A percentile compares a stretch with the other conserved stretches of the same genome.
These are phyloP conservation scores for Microcebus murinus DNA, from an alignment of 2,113 vertebrate genomes.

Conservation along the genomic window DNA sequence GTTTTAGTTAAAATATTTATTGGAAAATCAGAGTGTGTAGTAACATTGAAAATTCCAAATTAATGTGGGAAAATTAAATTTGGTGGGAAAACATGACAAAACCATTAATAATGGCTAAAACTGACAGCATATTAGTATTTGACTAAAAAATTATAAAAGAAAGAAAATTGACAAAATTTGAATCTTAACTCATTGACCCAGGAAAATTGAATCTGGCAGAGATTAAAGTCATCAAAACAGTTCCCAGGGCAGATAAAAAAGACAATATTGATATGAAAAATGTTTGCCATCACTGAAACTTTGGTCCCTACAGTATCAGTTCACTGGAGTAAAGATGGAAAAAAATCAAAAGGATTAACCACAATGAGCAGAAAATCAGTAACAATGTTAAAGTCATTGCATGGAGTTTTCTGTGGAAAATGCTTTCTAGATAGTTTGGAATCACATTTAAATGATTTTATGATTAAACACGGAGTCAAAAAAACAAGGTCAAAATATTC, in stretches of 20 bases:
- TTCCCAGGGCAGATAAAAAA: background rate
- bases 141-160: background rate
- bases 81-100: background rate
- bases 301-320: background rate
- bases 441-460: background rate
- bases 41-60: background rate
- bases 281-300: background rate
- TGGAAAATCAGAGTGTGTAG: background rate
- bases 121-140: background rate
- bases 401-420: background rate
- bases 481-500: background rate
- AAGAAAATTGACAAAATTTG: constrained; percentile 15
- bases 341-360: background rate
- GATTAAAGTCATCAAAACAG: background rate
- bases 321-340: background rate
- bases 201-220: background rate
- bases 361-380: background rate
- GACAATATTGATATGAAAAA: background rate
- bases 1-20: background rate
- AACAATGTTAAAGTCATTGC: background rate
- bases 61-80: constrained; percentile 42
- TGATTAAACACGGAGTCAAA: background rate
- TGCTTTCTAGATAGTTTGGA: background rate
- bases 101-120: background rate
- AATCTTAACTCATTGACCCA: background rate